phyloP scores from a whole-genome alignment of 2,113 vertebrate genomes.

The Lates calcarifer region DNA sequence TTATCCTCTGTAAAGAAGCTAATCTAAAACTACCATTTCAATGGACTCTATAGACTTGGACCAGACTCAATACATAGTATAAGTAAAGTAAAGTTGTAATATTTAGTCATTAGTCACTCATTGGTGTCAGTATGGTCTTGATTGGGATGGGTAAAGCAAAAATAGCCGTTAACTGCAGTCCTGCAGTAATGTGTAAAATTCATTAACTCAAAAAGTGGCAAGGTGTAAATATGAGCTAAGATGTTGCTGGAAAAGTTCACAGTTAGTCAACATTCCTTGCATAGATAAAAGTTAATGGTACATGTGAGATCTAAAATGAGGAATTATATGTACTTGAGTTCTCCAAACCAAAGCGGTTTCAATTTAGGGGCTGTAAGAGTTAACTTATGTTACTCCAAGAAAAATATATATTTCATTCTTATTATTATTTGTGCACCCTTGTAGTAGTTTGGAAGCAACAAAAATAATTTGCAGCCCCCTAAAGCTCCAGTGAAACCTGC shows the following conservation, averaged over 20 bases:
- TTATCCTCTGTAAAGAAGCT: too few relatives aligned
- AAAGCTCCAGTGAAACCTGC: slow-evolving; percentile 40
- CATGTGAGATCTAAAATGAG: background rate
- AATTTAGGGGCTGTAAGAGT: background rate
- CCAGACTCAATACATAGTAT: background rate
- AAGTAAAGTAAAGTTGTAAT: background rate
- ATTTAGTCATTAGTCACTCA: background rate
- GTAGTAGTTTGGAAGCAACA: slow-evolving; percentile 28
- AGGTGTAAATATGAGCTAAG: background rate
- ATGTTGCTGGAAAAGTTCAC: background rate
- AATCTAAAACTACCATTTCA: background rate
- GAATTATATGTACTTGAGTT: background rate
- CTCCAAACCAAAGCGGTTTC: background rate
- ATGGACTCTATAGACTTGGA: background rate
- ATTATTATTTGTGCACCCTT: background rate
- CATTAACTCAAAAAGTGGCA: background rate
- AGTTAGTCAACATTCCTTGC: background rate
- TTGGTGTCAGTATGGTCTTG: background rate
- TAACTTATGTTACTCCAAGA: background rate
- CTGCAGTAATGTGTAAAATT: background rate
- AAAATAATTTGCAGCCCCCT: slow-evolving; percentile 11
- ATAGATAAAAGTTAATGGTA: background rate
- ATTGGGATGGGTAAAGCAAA: too few relatives aligned
- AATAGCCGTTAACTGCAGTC: background rate
- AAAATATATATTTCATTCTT: background rate